phyloP scores from a whole-genome alignment of 2,888 invertebrate species.

The Drosophila meridiana region DNA sequence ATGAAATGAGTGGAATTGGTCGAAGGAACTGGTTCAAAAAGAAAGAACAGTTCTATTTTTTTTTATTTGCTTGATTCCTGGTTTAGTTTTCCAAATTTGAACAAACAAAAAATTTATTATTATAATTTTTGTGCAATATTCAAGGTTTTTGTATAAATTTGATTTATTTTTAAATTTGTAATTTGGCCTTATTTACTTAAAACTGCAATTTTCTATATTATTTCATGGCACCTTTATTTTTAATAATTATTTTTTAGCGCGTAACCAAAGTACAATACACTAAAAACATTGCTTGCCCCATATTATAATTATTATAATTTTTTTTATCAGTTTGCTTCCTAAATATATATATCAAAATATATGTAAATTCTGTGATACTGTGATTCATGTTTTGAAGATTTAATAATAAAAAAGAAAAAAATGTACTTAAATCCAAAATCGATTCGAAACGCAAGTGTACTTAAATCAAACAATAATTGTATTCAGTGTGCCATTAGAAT shows the following conservation, averaged over 20 bases:
- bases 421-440: slow-evolving; percentile 65
- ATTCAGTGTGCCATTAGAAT: slow-evolving; percentile 77
- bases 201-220: background rate
- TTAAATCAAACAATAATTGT: slow-evolving; percentile 61
- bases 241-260: slow-evolving; percentile 24
- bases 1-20: slow-evolving; percentile 27
- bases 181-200: background rate
- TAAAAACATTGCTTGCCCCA: slow-evolving; percentile 47
- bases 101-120: background rate
- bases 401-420: slow-evolving; percentile 29
- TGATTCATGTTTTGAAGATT: slow-evolving; percentile 37
- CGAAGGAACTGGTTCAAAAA: background rate
- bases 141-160: too few relatives aligned
- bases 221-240: slow-evolving; percentile 24
- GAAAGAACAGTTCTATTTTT: background rate
- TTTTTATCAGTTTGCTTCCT: slow-evolving; percentile 8
- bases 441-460: slow-evolving; percentile 62
- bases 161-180: too few relatives aligned
- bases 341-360: background rate
- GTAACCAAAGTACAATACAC: slow-evolving; percentile 67
- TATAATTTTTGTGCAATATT: background rate
- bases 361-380: slow-evolving; percentile 60
- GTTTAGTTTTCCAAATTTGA: background rate
- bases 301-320: slow-evolving; percentile 12
- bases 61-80: background rate